Conservation (phyloP, 2,797 vertebrate genomes). For the Pempheris klunzingeri region DNA sequence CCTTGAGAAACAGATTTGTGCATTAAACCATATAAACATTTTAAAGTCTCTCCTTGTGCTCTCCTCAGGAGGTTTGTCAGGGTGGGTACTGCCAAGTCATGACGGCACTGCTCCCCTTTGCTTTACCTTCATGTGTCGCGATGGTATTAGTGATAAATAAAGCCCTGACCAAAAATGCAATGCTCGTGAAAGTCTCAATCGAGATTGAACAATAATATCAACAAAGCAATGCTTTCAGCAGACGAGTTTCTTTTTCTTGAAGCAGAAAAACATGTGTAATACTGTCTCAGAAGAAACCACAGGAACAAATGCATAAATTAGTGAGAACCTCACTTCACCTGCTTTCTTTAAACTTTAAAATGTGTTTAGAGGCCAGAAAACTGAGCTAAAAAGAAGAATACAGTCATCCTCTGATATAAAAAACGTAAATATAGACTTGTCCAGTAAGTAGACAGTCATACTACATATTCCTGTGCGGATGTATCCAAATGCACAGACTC, state of each 20-base stretch:
- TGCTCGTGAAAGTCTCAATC: not conserved
- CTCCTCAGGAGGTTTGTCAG: not conserved
- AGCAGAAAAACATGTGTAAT: not conserved
- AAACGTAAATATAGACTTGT: not conserved
- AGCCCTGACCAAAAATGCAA: not conserved
- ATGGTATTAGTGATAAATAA: constrained; percentile 22
- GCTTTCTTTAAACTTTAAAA: constrained; percentile 17
- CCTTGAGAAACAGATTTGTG: not conserved
- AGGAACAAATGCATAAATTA: not conserved
- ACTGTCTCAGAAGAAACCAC: not conserved
- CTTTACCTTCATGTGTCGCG: not conserved
- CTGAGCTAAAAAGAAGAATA: not conserved
- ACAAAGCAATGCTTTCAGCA: not conserved
- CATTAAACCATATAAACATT: constrained; percentile 13
- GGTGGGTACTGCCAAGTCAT: constrained; percentile 20
- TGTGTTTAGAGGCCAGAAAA: constrained; percentile 12
- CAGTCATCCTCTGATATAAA: not conserved
- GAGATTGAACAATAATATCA: not conserved
- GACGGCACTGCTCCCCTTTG: not conserved
- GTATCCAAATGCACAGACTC: constrained; percentile 7
- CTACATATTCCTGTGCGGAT: not conserved
- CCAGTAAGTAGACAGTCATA: not conserved
- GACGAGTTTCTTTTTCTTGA: not conserved
- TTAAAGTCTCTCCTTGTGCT: not conserved
- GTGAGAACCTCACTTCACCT: not conserved